Evolutionary conservation across 2,113 vertebrate species (phyloP).

Genomic region (Petrocephalus zakoni): DNA sequence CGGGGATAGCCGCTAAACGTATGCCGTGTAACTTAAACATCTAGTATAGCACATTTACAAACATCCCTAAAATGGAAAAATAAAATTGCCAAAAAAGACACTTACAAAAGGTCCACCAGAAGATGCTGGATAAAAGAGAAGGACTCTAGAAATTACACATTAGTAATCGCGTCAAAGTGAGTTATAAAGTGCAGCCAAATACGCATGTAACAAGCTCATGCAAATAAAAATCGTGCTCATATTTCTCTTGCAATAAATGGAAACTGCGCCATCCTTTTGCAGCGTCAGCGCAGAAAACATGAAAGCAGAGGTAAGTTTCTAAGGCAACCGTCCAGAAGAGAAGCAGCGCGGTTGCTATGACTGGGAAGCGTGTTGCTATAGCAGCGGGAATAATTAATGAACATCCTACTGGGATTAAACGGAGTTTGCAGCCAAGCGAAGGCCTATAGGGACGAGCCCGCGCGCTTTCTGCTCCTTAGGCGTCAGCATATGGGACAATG

Average conservation of each 20-base stretch:
- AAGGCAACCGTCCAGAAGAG: slow-evolving; percentile 36
- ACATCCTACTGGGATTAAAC: not conserved
- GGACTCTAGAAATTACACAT: not conserved
- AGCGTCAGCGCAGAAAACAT: not conserved
- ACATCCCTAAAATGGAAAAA: not conserved
- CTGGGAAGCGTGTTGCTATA: slow-evolving; percentile 23
- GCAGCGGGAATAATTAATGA: slow-evolving; percentile 12
- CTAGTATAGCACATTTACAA: not conserved
- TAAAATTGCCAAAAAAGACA: not conserved
- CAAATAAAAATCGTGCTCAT: not conserved
- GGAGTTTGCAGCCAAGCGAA: not conserved
- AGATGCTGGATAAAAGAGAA: not conserved
- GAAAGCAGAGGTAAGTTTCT: slow-evolving; percentile 12
- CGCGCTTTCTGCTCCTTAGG: not conserved
- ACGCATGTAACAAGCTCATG: not conserved
- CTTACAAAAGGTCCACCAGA: slow-evolving; percentile 17
- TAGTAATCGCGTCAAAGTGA: not conserved
- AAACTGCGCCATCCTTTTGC: slow-evolving; percentile 20
- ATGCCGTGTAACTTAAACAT: not conserved
- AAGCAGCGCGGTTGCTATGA: slow-evolving; percentile 35
- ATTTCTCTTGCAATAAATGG: not conserved
- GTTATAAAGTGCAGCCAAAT: not conserved
- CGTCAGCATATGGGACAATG: not conserved
- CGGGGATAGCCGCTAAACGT: not conserved
- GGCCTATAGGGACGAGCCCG: not conserved